Evolutionary conservation across 2,888 invertebrate species (phyloP).

Genomic region (Pristionchus arcanus): DNA sequence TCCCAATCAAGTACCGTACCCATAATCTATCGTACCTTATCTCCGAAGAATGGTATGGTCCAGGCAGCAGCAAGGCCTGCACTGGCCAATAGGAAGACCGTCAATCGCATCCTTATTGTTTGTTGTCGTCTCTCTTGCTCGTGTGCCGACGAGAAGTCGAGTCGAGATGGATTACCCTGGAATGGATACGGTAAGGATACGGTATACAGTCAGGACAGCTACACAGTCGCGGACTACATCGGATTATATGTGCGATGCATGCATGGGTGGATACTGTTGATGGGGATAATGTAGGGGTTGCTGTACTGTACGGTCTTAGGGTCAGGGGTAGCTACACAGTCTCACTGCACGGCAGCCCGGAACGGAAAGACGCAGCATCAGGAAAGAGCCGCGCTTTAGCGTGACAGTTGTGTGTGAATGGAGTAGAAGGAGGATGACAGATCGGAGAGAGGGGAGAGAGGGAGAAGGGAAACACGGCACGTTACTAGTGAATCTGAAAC

Average conservation of each 20-base stretch:
- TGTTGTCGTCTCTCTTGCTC: slow-evolving; percentile 12
- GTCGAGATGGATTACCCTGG: slow-evolving; percentile 49
- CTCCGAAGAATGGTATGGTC: slow-evolving; percentile 54
- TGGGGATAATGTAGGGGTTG: neutral
- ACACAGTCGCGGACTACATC: no score
- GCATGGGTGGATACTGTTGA: neutral
- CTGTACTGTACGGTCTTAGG: neutral
- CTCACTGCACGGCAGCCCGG: neutral
- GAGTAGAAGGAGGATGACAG: neutral
- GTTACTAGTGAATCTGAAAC: no score
- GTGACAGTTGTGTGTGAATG: slow-evolving; percentile 5
- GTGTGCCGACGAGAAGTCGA: slow-evolving; percentile 9
- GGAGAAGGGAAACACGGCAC: no score
- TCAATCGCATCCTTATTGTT: slow-evolving; percentile 30
- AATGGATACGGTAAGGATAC: neutral
- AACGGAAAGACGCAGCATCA: neutral
- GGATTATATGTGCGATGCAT: no score
- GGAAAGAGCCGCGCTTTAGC: neutral
- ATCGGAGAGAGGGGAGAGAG: neutral
- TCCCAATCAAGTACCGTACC: neutral
- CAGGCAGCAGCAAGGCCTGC: neutral
- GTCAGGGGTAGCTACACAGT: neutral
- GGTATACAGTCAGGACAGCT: slow-evolving; percentile 28
- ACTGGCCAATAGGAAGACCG: neutral
- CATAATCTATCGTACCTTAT: neutral